A percentile compares a stretch with the other conserved stretches of the same genome.
Evolutionary conservation across 2,113 vertebrate genomes (phyloP).

Genomic region (Lagopus leucura): DNA sequence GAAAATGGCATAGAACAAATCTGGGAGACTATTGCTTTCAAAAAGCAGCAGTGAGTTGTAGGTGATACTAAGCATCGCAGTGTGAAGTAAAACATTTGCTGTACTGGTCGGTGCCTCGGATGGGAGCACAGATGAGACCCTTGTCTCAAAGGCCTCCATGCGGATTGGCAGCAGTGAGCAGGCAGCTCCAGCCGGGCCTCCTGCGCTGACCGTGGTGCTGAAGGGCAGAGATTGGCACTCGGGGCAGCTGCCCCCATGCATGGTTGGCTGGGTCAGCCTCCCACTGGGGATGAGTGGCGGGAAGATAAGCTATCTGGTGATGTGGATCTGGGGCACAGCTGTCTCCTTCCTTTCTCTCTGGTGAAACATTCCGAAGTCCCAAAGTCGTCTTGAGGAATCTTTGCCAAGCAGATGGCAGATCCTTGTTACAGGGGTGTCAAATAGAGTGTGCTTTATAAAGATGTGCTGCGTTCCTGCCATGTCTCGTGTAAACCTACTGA

Average conservation of each 20-base stretch:
- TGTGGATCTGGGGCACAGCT: rapidly evolving
- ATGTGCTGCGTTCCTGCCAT: rapidly evolving
- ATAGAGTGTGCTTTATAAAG: background rate
- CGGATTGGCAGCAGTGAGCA: background rate
- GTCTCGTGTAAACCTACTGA: background rate
- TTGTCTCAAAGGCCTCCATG: rapidly evolving
- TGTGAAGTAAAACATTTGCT: rapidly evolving
- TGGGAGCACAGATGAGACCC: rapidly evolving
- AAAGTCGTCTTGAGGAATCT: background rate
- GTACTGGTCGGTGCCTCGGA: rapidly evolving
- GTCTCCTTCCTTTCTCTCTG: background rate
- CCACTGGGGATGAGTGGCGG: background rate
- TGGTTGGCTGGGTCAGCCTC: background rate
- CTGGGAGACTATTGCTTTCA: rapidly evolving
- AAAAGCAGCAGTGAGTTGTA: background rate
- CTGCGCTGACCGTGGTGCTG: background rate
- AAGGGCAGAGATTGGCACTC: rapidly evolving
- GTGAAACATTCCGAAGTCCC: background rate
- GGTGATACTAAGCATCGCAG: no score
- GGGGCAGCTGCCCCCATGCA: background rate
- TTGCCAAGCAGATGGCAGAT: background rate
- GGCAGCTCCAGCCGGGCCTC: background rate
- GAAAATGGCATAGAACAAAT: background rate
- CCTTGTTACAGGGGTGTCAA: background rate
- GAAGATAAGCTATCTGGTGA: background rate